Conservation (phyloP, 2,113 vertebrate species). For the Colius striatus region DNA sequence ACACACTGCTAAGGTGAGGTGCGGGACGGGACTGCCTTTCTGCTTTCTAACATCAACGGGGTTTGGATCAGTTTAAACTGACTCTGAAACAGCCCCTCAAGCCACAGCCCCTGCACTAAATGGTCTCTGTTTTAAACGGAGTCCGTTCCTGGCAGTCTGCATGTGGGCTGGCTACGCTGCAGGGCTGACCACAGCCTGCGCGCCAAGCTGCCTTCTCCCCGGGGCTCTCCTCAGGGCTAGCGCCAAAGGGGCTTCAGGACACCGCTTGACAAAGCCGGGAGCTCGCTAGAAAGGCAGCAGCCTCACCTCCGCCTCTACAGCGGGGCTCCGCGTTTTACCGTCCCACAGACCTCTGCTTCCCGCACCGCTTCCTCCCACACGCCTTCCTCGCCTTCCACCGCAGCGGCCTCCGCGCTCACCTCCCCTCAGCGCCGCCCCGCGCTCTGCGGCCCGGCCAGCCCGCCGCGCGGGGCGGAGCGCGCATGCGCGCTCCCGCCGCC, state of each 20-base stretch:
- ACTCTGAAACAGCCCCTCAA: background rate
- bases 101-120: background rate
- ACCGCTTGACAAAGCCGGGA: accelerated
- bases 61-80: background rate
- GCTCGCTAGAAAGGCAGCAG: too few species aligned
- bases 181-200: background rate
- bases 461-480: background rate
- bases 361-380: background rate
- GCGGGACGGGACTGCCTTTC: too few species aligned
- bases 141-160: accelerated
- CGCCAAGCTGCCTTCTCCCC: background rate
- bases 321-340: accelerated
- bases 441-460: background rate
- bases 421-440: background rate
- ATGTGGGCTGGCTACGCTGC: background rate
- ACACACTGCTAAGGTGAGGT: accelerated
- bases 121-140: background rate
- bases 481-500: background rate
- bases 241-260: background rate
- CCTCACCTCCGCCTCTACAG: background rate
- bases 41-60: background rate
- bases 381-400: too few species aligned
- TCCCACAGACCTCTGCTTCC: background rate
- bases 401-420: too few species aligned
- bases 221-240: too few species aligned